Evolutionary conservation across 2,888 invertebrate species (phyloP).

Genomic region (Megalurothrips usitatus): DNA sequence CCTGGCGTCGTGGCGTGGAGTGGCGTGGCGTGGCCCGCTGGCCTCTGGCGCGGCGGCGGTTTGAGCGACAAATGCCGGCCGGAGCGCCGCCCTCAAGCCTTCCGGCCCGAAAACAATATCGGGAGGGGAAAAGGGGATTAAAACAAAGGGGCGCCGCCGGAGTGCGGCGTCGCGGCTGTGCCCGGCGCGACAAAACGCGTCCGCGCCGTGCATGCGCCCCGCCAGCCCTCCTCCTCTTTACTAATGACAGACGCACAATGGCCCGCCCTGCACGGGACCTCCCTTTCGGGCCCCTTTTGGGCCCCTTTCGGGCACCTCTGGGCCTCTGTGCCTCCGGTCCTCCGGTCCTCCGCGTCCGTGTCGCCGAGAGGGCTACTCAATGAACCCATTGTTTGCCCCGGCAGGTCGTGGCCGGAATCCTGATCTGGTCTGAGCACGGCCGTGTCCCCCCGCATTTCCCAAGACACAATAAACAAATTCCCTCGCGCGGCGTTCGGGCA

Average conservation of each 20-base stretch:
- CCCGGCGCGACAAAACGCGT: not conserved
- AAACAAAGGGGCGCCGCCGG: not conserved
- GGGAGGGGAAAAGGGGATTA: not conserved
- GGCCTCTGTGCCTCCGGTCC: not conserved
- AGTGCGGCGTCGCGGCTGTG: not conserved
- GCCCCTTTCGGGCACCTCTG: not conserved
- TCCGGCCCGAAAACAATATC: not conserved
- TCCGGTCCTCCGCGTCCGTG: not conserved
- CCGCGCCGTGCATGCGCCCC: not conserved
- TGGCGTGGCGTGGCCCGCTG: not conserved
- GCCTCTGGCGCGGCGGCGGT: not conserved
- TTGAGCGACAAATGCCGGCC: not conserved
- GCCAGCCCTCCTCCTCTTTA: not conserved
- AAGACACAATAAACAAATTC: too few relatives aligned
- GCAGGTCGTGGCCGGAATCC: not conserved
- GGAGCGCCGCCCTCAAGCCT: not conserved
- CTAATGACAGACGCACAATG: constrained; percentile 11
- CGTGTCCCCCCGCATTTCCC: too few relatives aligned
- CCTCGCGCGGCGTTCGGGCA: too few relatives aligned
- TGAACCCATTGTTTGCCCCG: constrained; percentile 10
- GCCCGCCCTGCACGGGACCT: not conserved
- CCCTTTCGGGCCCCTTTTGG: not conserved
- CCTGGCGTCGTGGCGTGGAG: not conserved
- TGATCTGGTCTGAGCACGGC: not conserved
- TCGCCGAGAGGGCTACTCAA: not conserved